Evolutionary conservation across 2,888 invertebrate genomes (phyloP).

Genomic region (Lasiommata megera): DNA sequence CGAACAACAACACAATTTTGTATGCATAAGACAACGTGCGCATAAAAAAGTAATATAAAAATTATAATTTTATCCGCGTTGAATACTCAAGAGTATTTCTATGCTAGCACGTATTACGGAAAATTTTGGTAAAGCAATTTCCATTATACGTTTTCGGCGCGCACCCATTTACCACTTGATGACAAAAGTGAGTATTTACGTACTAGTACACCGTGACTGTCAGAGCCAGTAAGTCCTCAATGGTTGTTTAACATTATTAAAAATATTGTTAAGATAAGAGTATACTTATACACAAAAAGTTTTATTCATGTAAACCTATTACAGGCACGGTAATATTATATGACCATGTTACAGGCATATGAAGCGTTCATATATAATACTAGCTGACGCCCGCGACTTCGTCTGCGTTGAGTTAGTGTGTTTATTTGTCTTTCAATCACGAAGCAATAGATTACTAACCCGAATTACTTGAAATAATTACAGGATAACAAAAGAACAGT

Average conservation of each 20-base stretch:
- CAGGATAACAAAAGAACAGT: too few relatives aligned
- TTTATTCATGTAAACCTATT: too few relatives aligned
- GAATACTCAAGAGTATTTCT: not conserved
- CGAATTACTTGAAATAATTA: too few relatives aligned
- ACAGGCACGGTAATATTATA: too few relatives aligned
- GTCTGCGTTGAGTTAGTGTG: too few relatives aligned
- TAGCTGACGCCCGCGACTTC: too few relatives aligned
- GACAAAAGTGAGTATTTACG: not conserved
- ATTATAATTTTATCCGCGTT: slow-evolving; percentile 3
- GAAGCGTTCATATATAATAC: too few relatives aligned
- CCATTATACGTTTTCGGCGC: not conserved
- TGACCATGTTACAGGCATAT: too few relatives aligned
- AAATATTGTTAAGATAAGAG: not conserved
- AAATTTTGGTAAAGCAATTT: slow-evolving; percentile 6
- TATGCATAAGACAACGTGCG: slow-evolving; percentile 1
- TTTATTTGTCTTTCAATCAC: too few relatives aligned
- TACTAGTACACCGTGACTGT: not conserved
- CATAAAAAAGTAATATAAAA: slow-evolving; percentile 6
- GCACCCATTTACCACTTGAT: slow-evolving; percentile 1
- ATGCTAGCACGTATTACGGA: not conserved
- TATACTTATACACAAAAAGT: too few relatives aligned
- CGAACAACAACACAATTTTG: not conserved
- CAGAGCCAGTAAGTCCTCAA: not conserved
- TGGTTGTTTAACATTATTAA: not conserved
- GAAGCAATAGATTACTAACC: too few relatives aligned